These are phyloP conservation scores for Xanthia togata DNA, from an alignment of 2,888 invertebrate species.

Conservation along the genomic window DNA sequence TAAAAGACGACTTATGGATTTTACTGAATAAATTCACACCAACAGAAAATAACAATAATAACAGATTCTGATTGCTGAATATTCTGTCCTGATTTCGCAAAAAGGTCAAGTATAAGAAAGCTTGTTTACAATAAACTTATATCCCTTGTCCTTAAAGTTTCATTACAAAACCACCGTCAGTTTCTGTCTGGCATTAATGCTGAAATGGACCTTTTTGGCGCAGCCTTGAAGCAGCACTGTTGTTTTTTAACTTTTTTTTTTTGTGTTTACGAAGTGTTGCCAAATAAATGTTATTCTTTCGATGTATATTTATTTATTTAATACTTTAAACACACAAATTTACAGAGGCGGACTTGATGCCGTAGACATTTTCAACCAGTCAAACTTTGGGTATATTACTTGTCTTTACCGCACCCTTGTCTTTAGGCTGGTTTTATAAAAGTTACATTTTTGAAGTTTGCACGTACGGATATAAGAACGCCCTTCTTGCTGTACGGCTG, in stretches of 20 bases:
- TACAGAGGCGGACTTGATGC: too few relatives aligned
- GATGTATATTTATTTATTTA: neutral
- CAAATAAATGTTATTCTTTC: too few relatives aligned
- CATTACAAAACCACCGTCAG: too few relatives aligned
- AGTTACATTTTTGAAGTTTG: neutral
- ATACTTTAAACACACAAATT: too few relatives aligned
- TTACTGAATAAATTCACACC: constrained; percentile 4
- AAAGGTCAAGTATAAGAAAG: neutral
- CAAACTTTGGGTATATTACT: neutral
- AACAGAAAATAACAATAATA: neutral
- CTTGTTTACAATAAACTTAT: neutral
- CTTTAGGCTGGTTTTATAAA: neutral
- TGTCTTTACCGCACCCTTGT: neutral
- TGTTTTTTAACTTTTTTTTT: too few relatives aligned
- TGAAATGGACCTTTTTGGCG: too few relatives aligned
- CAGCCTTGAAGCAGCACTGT: too few relatives aligned
- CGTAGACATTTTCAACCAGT: too few relatives aligned
- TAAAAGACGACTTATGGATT: constrained; percentile 31
- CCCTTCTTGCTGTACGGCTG: neutral
- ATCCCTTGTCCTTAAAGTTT: too few relatives aligned
- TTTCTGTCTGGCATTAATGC: too few relatives aligned
- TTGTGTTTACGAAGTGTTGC: too few relatives aligned
- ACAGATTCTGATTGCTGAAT: neutral
- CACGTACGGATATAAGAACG: neutral
- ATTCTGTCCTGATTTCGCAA: constrained; percentile 1